Percentiles rank a stretch among this genome's conserved stretches.
Conservation (phyloP, 1,140 invertebrate species). For the Colletes gigas region DNA sequence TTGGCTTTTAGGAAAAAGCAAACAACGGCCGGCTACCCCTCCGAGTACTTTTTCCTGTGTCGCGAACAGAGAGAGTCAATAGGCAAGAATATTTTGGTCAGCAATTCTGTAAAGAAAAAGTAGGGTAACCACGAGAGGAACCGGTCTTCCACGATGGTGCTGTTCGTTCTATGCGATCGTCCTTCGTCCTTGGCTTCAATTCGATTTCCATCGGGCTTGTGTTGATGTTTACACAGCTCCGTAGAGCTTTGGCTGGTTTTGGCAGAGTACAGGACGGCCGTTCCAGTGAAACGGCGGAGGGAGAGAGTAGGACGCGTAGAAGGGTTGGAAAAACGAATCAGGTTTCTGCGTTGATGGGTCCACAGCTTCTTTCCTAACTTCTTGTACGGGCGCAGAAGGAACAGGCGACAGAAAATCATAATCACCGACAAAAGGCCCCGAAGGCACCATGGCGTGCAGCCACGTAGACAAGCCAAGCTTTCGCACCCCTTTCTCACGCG, state of each 20-base stretch:
- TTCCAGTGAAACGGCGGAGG: not conserved
- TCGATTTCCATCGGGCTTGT: constrained; percentile 55
- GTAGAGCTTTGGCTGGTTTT: constrained; percentile 23
- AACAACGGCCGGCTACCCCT: constrained; percentile 53
- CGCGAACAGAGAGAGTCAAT: constrained; percentile 42
- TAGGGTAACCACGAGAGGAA: constrained; percentile 45
- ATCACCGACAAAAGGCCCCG: constrained; percentile 61
- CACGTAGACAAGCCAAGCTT: constrained; percentile 54
- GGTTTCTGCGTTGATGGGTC: constrained; percentile 46
- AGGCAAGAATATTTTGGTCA: constrained; percentile 57
- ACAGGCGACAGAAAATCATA: constrained; percentile 62
- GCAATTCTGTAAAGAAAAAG: constrained; percentile 57
- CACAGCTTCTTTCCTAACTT: constrained; percentile 35
- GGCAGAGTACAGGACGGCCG: not conserved
- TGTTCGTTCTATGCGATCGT: constrained; percentile 1
- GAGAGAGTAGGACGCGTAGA: not conserved
- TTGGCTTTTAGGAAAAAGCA: constrained; percentile 63
- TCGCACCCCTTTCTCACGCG: constrained; percentile 68
- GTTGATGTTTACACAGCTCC: constrained; percentile 54
- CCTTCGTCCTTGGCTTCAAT: constrained; percentile 37
- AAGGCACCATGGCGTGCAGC: constrained; percentile 50
- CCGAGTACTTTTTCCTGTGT: constrained; percentile 32
- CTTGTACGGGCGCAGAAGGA: constrained; percentile 32
- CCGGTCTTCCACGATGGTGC: constrained; percentile 58
- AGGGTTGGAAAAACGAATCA: constrained; percentile 61